Percentiles rank a stretch among this genome's conserved stretches.
Evolutionary conservation across 1,140 invertebrate species (phyloP).

Genomic region (Dendrolimus punctatus): DNA sequence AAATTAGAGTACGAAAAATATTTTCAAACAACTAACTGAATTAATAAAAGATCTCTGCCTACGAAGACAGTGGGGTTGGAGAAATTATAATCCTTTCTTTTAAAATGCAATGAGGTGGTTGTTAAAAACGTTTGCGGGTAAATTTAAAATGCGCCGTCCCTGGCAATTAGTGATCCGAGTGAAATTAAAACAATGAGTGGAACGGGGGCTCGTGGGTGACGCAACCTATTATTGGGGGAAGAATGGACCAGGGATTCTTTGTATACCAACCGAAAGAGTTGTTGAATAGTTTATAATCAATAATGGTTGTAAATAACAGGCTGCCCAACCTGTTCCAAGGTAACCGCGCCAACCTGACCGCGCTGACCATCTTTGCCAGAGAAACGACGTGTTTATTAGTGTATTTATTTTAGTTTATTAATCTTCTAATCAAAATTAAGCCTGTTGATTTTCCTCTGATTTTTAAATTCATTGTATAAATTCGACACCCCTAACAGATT

Average conservation of each 20-base stretch:
- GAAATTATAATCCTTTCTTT: constrained; percentile 70
- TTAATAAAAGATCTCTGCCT: constrained; percentile 60
- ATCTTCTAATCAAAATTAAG: no score
- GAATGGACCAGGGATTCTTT: constrained; percentile 11
- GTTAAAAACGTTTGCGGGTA: constrained; percentile 63
- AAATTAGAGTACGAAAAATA: constrained; percentile 2
- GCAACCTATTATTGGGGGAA: constrained; percentile 36
- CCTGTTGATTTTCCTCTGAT: no score
- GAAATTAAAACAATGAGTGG: constrained; percentile 65
- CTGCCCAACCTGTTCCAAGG: no score
- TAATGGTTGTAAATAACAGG: background rate
- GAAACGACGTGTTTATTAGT: no score
- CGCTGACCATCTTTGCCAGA: no score
- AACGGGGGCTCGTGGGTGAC: constrained; percentile 29
- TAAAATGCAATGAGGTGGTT: constrained; percentile 71
- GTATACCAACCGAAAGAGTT: no score
- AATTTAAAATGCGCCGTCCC: constrained; percentile 58
- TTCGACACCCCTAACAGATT: no score
- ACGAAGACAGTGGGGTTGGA: constrained; percentile 39
- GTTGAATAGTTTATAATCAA: background rate
- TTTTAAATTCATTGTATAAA: no score
- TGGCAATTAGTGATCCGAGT: constrained; percentile 61
- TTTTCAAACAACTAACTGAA: constrained; percentile 40
- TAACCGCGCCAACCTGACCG: no score
- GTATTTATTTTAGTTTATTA: no score